Conservation (phyloP, 2,888 invertebrate genomes). For the Cephus pulcher region DNA sequence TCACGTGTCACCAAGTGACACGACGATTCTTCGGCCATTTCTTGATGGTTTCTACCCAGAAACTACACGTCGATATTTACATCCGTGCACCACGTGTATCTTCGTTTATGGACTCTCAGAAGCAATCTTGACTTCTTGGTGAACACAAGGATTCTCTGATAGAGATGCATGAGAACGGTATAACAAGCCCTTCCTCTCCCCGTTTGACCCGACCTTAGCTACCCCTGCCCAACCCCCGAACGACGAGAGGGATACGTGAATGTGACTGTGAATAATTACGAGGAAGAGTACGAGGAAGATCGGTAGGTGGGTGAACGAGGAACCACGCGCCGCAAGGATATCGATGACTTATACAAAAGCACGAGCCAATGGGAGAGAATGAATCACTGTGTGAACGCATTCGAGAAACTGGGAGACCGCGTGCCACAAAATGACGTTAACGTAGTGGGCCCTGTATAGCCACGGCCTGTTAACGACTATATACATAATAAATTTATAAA, state of each 20-base stretch:
- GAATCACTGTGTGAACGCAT: slow-evolving; percentile 18
- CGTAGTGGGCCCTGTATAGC: slow-evolving; percentile 65
- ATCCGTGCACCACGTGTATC: not conserved
- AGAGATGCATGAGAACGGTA: not conserved
- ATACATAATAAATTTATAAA: slow-evolving; percentile 35
- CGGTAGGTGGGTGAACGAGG: not conserved
- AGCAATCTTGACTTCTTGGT: not conserved
- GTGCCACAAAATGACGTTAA: slow-evolving; percentile 56
- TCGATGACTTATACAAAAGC: not conserved
- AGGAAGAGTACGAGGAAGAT: not conserved
- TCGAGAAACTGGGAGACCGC: slow-evolving; percentile 56
- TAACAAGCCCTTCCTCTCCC: not conserved
- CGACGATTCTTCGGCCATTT: not conserved
- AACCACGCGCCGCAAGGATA: slow-evolving; percentile 8
- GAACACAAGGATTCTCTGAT: not conserved
- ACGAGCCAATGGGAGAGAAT: slow-evolving; percentile 20
- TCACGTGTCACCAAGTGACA: not conserved
- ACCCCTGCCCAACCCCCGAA: not conserved
- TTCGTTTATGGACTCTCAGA: not conserved
- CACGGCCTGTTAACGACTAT: slow-evolving; percentile 63
- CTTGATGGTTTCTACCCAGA: not conserved
- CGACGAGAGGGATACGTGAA: not conserved
- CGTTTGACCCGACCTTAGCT: not conserved
- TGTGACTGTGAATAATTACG: slow-evolving; percentile 5
- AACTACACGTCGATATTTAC: not conserved